These are phyloP conservation scores for Sebastes minor DNA, from an alignment of 2,797 vertebrate genomes.

Conservation along the genomic window DNA sequence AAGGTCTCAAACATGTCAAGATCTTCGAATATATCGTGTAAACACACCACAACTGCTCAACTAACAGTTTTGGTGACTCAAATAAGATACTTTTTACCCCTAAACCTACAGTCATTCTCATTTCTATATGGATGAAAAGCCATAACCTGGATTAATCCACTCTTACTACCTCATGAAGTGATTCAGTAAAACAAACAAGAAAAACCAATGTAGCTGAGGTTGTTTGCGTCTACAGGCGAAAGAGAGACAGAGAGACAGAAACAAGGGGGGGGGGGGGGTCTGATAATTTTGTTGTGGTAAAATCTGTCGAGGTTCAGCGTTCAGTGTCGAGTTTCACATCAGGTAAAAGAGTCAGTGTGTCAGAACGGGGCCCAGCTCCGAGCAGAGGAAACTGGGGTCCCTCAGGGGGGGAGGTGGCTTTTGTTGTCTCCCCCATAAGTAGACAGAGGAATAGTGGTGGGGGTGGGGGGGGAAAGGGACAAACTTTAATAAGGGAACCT, in stretches of 20 bases:
- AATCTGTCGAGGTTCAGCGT: constrained; percentile 29
- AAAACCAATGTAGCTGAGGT: constrained; percentile 26
- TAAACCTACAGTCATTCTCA: background rate
- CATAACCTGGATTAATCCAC: constrained; percentile 46
- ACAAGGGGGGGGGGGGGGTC: background rate
- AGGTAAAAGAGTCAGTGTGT: constrained; percentile 66
- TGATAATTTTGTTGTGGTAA: constrained; percentile 46
- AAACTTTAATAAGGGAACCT: constrained; percentile 18
- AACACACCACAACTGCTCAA: background rate
- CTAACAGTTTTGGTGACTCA: background rate
- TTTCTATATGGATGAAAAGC: constrained; percentile 59
- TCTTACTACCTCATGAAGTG: constrained; percentile 77
- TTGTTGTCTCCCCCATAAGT: constrained; percentile 53
- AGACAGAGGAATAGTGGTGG: background rate
- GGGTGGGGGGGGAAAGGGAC: background rate
- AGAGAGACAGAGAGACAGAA: constrained; percentile 18
- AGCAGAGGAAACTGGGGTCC: constrained; percentile 40
- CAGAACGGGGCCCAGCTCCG: constrained; percentile 19
- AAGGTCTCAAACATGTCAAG: background rate
- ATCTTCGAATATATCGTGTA: background rate
- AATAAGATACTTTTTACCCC: background rate
- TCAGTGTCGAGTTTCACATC: constrained; percentile 52
- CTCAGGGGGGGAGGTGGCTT: background rate
- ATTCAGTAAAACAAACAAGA: constrained; percentile 12
- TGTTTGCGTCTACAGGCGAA: constrained; percentile 36